Base-by-base conservation (phyloP, 2,797 vertebrate genomes). In the Ceryle rudis region DNA sequence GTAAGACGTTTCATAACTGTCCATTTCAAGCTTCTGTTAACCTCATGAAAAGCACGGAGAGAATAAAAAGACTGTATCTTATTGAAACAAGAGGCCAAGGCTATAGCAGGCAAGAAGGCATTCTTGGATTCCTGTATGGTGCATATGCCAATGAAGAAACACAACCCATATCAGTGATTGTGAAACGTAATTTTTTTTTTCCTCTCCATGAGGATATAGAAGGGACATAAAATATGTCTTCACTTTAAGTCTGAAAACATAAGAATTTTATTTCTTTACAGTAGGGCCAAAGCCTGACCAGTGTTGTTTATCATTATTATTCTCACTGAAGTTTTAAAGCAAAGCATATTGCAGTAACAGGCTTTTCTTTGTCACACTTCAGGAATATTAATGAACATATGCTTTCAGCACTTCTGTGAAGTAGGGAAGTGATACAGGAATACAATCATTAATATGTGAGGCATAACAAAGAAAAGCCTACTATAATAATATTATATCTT, bases 331-430 rank as follows among this genome's bases (percentile, higher is more conserved):
- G 70, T 73, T 93, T 86, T 86, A 95, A 90, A 94, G 90, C 6
- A 18, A 81, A 93, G 66, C 58, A 33, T 60, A 69, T 95, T 90
- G 84, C 26, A 79, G 26, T 95, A 94, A 96, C 86, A 95, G 86
- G 87, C 66, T 96, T 95, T 91, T 86, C 66, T 89, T 89, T 86
- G 89, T 66, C 91, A 91, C 0, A 25, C 87, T 86, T 88, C 80
- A 89, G 69, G 93, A 94, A 93, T 95, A 95, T 95, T 95, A 95
- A 94, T 81, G 82, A 95, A 89, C 41, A 26, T 28, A 64, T 4
- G 70, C 82, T 93, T 93, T 75, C 80, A 94, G 62, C 62, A 57
- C 37, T 86, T 75, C 80, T 70, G 33, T 80, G 73, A 81, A 92
- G 52, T 18, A 94, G 58, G 35, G 72, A 89, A 94, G 55, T 60